phyloP scores from a whole-genome alignment of 2,888 invertebrate genomes.

The Carpatolechia fugitivella region DNA sequence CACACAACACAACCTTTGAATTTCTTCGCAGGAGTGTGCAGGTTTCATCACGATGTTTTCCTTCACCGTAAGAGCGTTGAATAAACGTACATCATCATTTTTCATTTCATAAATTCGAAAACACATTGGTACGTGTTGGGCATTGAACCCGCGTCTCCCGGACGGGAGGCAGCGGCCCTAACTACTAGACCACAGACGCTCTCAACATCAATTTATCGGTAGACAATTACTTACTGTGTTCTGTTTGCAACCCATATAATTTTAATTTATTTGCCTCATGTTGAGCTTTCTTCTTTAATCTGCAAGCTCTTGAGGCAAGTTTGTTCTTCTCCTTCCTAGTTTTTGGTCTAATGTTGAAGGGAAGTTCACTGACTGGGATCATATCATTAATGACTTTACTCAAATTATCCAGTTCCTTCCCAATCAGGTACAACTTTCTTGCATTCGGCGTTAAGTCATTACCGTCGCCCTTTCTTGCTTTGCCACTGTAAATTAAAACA shows the following conservation, averaged over 20 bases:
- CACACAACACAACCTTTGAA: too few relatives aligned
- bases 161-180: too few relatives aligned
- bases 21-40: too few relatives aligned
- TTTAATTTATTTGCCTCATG: constrained; percentile 99
- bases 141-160: too few relatives aligned
- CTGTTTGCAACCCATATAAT: constrained; percentile 93
- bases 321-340: constrained; percentile 99
- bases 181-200: too few relatives aligned
- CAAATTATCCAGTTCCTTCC: constrained; percentile 94
- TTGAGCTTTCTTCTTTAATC: constrained; percentile 98
- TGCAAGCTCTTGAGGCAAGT: constrained; percentile 96
- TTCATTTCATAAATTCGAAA: too few relatives aligned
- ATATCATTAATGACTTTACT: constrained; percentile 96
- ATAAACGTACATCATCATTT: too few relatives aligned
- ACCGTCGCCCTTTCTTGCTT: constrained; percentile 97
- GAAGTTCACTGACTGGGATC: constrained; percentile 96
- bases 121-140: too few relatives aligned
- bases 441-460: constrained; percentile 98
- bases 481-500: constrained; percentile 80
- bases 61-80: too few relatives aligned
- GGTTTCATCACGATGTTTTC: too few relatives aligned
- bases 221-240: constrained; percentile 97
- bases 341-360: constrained; percentile 92
- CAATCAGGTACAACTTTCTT: constrained; percentile 92
- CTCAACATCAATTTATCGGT: too few relatives aligned